Base-by-base conservation (phyloP, 2,888 invertebrate species). In the Plebejus melissa region DNA sequence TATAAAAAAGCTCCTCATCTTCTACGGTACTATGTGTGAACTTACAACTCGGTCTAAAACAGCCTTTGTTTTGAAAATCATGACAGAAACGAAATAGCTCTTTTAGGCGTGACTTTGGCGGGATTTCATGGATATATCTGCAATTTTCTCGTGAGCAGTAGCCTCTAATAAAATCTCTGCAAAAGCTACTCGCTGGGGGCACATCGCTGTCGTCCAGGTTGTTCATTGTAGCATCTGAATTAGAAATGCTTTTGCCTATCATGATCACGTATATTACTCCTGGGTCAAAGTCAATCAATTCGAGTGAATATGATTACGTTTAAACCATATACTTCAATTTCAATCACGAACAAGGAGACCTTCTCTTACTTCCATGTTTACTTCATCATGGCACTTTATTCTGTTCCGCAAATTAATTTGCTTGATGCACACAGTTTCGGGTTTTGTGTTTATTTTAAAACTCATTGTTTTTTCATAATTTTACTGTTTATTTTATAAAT, bases 11-110 rank as follows among this genome's bases (percentile, higher is more conserved):
- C 78, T 96, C 96, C 85, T 96, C 96, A 74, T 96, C 96, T 82
- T 96, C 95, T 74, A 95, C 88, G 6, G 95, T 94, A 82, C 96
- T 95, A 85, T 97, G 97, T 76, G 96, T 89, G 85, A 96, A 96
- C 81, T 95, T 95, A 85, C 96, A 96, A 80, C 94, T 95, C 11
- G 88, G 85, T 82, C 95, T 92, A 76, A 95, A 94, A 79, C 94
- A 94, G 79, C 96, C 96, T 83, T 95, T 95, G 86, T 97, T 97
- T 89, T 96, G 96, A 83, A 87, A 95, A 81, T 95, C 95, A 82
- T 94, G 94, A 81, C 95, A 95, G 82, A 95, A 95, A 60, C 92
- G 87, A 81, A 94, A 91, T 54, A 93, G 82, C 60, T 91, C 92
- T 77, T 90, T 91, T 11, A 93, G 80, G 76, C 79, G 85, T 6